These are phyloP conservation scores for Condylura cristata DNA, from an alignment of 2,113 vertebrate genomes.

Conservation along the genomic window DNA sequence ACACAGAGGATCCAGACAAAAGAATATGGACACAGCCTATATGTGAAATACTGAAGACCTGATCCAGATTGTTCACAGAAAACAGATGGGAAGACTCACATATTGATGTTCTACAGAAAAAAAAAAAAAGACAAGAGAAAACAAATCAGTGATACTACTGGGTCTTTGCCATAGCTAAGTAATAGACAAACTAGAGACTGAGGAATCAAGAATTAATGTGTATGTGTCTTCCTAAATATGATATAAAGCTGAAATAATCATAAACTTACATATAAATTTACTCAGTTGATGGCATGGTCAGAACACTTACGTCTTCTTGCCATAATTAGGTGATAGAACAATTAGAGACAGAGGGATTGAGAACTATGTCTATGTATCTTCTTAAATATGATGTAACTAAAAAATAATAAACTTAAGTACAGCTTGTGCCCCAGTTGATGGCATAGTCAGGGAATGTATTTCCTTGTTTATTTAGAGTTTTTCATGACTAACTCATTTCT, in stretches of 20 bases:
- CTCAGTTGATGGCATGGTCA: not conserved
- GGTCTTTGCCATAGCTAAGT: not conserved
- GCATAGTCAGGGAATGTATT: not conserved
- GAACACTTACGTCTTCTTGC: not conserved
- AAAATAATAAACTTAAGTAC: not conserved
- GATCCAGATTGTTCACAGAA: not conserved
- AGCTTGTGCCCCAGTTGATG: not conserved
- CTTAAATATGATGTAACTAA: not conserved
- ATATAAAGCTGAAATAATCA: not conserved
- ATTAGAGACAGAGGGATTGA: not conserved
- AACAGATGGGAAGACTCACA: not conserved
- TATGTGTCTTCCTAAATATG: not conserved
- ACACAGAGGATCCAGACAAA: not conserved
- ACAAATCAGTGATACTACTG: not conserved
- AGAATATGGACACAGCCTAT: not conserved
- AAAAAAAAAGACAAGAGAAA: not conserved
- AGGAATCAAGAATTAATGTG: not conserved
- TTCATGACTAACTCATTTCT: not conserved
- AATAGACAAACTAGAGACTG: not conserved
- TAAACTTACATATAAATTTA: not conserved
- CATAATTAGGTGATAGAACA: not conserved
- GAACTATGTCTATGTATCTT: not conserved
- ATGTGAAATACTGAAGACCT: not conserved
- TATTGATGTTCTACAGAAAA: not conserved
- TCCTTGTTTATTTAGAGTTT: not conserved